Percentiles rank a stretch among this genome's conserved stretches.
These are phyloP conservation scores for Plumapathes pennacea DNA, from an alignment of 92 coral and sea anemone genomes.

Conservation along the genomic window DNA sequence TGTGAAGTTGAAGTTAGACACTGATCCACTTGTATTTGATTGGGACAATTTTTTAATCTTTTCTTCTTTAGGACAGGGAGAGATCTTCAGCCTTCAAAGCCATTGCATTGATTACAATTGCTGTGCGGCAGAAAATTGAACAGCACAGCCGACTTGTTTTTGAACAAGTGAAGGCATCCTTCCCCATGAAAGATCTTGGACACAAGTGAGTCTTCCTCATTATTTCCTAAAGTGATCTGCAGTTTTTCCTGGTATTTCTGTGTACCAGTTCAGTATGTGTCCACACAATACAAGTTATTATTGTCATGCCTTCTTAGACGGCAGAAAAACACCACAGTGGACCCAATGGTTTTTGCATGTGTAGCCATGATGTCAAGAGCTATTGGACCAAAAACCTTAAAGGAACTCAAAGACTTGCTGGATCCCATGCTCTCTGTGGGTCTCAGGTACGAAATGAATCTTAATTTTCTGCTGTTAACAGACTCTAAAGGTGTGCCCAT, in stretches of 20 bases:
- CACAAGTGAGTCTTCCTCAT: constrained; percentile 63
- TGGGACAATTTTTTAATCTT: neutral
- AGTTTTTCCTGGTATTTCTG: neutral
- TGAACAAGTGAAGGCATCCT: constrained; percentile 81
- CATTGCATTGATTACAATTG: constrained; percentile 89
- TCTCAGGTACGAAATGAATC: constrained; percentile 46
- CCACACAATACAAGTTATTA: neutral
- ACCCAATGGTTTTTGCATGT: constrained; percentile 99
- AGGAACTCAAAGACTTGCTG: constrained; percentile 87
- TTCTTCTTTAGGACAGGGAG: constrained; percentile 74
- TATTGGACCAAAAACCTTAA: constrained; percentile 92
- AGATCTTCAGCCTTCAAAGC: constrained; percentile 97
- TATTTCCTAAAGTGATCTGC: neutral
- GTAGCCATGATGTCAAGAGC: constrained; percentile 97
- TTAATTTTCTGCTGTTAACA: neutral
- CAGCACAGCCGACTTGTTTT: constrained; percentile 67
- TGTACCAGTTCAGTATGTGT: neutral
- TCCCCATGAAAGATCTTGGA: constrained; percentile 95
- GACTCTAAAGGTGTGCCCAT: neutral
- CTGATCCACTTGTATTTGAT: no score
- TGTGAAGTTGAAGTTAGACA: neutral
- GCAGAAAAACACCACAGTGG: constrained; percentile 86
- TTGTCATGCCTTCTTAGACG: no score
- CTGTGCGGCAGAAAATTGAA: constrained; percentile 90
- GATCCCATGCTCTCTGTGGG: constrained; percentile 98